These are phyloP conservation scores for Balaeniceps rex DNA, from an alignment of 2,113 vertebrate species.

Conservation along the genomic window DNA sequence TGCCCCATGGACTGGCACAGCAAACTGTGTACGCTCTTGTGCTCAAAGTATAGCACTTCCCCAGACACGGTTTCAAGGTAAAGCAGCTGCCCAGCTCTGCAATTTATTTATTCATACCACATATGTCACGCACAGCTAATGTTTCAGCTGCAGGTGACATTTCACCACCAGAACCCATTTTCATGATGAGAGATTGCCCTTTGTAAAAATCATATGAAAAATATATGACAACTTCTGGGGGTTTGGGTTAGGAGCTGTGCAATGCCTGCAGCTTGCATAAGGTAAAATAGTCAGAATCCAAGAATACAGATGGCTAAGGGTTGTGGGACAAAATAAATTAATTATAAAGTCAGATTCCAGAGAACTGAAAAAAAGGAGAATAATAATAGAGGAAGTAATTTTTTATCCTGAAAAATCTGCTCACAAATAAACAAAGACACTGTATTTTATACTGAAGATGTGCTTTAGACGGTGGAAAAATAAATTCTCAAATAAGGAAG, in stretches of 20 bases:
- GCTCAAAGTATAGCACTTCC: not conserved
- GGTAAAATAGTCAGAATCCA: not conserved
- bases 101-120: not conserved
- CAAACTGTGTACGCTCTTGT: not conserved
- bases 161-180: not conserved
- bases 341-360: not conserved
- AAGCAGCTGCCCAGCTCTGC: not conserved
- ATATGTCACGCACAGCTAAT: not conserved
- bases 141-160: constrained; percentile 1
- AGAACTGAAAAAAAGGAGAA: not conserved
- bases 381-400: not conserved
- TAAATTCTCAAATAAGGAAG: not conserved
- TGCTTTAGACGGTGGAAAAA: not conserved
- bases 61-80: not conserved
- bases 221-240: not conserved
- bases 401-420: not conserved
- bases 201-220: not conserved
- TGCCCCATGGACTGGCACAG: not conserved
- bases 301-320: not conserved
- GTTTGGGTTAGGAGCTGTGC: not conserved
- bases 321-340: not conserved
- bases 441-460: not conserved
- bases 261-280: not conserved
- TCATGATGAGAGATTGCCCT: not conserved
- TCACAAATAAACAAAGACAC: not conserved